A percentile compares a stretch with the other conserved stretches of the same genome.
These are phyloP conservation scores for Semaprochilodus insignis DNA, from an alignment of 2,797 vertebrate species.

Conservation along the genomic window DNA sequence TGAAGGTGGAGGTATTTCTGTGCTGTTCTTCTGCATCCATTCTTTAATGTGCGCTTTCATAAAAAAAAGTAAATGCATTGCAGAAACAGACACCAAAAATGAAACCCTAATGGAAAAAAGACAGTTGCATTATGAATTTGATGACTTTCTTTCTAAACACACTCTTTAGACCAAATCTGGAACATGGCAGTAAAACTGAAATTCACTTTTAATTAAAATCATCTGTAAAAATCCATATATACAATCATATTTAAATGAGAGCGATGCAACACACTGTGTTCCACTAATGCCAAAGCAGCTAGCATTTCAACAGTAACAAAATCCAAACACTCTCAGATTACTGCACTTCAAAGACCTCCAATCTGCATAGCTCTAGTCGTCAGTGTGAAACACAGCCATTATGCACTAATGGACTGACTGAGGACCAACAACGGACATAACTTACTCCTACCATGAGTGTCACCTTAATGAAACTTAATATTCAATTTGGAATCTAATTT, in stretches of 20 bases:
- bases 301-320: neutral
- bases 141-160: too few species aligned
- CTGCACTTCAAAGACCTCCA: neutral
- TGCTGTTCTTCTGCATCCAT: too few species aligned
- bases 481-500: neutral
- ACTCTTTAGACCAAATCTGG: too few species aligned
- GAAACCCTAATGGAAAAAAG: neutral
- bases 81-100: neutral
- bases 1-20: too few species aligned
- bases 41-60: too few species aligned
- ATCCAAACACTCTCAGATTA: neutral
- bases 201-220: slow-evolving; percentile 8
- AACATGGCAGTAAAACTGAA: neutral
- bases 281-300: neutral
- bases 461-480: neutral
- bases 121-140: neutral
- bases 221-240: neutral
- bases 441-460: neutral
- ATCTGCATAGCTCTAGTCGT: neutral
- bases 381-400: neutral
- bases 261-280: neutral
- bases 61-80: neutral
- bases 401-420: neutral
- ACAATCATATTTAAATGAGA: slow-evolving; percentile 2
- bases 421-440: neutral